phyloP scores from a whole-genome alignment of 2,888 invertebrate species.

The Ophion slaviceki region DNA sequence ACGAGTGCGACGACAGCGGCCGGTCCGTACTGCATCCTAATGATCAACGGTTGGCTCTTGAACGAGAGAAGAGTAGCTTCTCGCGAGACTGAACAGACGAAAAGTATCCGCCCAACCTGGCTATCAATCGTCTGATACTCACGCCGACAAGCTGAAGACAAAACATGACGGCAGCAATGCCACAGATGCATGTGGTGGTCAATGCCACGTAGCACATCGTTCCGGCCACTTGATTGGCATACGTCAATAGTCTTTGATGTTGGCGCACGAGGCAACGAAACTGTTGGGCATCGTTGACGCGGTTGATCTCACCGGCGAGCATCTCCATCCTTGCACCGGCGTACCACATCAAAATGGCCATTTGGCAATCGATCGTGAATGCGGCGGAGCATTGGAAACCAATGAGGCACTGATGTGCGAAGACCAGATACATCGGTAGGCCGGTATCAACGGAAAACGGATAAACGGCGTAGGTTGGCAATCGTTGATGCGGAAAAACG shows the following conservation, averaged over 20 bases:
- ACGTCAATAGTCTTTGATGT: conserved; percentile 55
- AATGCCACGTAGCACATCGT: conserved; percentile 59
- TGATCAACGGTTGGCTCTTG: conserved; percentile 7
- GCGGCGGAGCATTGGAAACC: conserved; percentile 54
- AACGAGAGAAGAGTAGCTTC: not conserved
- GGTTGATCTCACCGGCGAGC: conserved; percentile 27
- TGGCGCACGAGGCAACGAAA: conserved; percentile 18
- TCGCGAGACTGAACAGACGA: not conserved
- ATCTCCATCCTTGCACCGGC: conserved; percentile 67
- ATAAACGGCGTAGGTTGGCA: conserved; percentile 63
- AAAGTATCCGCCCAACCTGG: not conserved
- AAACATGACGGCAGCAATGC: conserved; percentile 64
- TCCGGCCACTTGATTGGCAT: conserved; percentile 55
- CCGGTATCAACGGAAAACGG: conserved; percentile 57
- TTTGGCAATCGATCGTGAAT: conserved; percentile 52
- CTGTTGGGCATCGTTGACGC: conserved; percentile 8
- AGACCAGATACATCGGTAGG: conserved; percentile 30
- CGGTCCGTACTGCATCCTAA: conserved; percentile 26
- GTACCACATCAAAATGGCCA: conserved; percentile 68
- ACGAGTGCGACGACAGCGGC: not conserved
- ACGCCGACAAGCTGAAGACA: conserved; percentile 68
- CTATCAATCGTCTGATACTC: conserved; percentile 44
- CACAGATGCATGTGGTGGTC: conserved; percentile 40
- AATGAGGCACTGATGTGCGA: conserved; percentile 55
- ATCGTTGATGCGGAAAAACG: conserved; percentile 53